Conservation (phyloP, 2,113 vertebrate species). For the Laticauda colubrina region DNA sequence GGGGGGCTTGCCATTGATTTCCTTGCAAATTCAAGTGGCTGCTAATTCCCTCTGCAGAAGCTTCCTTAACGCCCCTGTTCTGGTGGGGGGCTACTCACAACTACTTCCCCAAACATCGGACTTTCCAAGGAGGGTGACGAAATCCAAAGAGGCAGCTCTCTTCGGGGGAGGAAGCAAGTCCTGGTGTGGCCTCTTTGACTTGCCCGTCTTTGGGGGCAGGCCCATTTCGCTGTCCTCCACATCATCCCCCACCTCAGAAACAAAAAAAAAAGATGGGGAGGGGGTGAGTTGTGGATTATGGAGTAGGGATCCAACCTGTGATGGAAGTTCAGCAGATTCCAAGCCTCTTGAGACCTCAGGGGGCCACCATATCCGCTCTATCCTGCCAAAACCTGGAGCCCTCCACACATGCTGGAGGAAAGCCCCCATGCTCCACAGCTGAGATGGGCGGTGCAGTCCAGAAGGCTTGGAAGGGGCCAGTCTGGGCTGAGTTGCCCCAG, state of each 20-base stretch:
- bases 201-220: not conserved
- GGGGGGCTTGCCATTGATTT: not conserved
- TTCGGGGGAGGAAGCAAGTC: not conserved
- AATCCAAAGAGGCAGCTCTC: not conserved
- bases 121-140: not conserved
- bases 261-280: not conserved
- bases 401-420: not conserved
- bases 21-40: not conserved
- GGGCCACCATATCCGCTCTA: not conserved
- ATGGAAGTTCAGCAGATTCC: not conserved
- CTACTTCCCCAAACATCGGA: not conserved
- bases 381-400: not conserved
- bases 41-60: not conserved
- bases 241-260: not conserved
- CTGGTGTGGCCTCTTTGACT: not conserved
- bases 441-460: not conserved
- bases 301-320: not conserved
- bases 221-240: not conserved
- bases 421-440: not conserved
- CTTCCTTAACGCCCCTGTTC: not conserved
- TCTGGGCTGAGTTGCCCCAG: not conserved
- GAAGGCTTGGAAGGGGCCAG: not conserved
- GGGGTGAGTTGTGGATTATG: not conserved
- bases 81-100: not conserved
- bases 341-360: not conserved